These are phyloP conservation scores for Copidosoma aretas DNA, from an alignment of 2,888 invertebrate genomes.

Conservation along the genomic window DNA sequence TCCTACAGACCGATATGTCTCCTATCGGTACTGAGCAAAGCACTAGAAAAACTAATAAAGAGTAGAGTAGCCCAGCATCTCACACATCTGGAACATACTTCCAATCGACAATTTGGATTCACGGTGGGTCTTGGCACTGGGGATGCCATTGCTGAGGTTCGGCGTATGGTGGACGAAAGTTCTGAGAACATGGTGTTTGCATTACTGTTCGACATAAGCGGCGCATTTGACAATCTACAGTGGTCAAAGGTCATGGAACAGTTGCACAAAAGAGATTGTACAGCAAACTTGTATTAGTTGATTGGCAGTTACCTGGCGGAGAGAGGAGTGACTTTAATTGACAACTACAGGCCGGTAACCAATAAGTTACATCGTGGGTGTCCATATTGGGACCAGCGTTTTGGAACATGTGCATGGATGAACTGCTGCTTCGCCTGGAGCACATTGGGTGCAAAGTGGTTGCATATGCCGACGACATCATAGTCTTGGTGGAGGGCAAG, in stretches of 20 bases:
- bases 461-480: conserved; percentile 1
- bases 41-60: conserved; percentile 33
- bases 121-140: conserved; percentile 27
- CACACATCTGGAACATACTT: background rate
- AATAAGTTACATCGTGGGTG: background rate
- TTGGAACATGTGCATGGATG: background rate
- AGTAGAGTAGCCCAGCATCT: background rate
- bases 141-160: conserved; percentile 33
- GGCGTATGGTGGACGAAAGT: background rate
- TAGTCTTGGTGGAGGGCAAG: background rate
- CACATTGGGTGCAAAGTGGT: background rate
- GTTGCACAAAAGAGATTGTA: conserved; percentile 24
- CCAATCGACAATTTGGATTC: conserved; percentile 36
- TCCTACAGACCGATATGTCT: conserved; percentile 25
- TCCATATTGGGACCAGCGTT: conserved; percentile 6
- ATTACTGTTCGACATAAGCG: conserved; percentile 39
- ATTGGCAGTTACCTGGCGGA: conserved; percentile 20
- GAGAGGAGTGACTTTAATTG: conserved; percentile 1
- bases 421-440: background rate
- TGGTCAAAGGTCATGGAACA: conserved; percentile 32
- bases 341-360: background rate
- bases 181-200: conserved; percentile 19
- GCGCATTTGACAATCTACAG: conserved; percentile 40
- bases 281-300: conserved; percentile 27
- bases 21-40: conserved; percentile 5